Conservation (phyloP, 1,140 invertebrate genomes). For the Zelostemma sp. region DNA sequence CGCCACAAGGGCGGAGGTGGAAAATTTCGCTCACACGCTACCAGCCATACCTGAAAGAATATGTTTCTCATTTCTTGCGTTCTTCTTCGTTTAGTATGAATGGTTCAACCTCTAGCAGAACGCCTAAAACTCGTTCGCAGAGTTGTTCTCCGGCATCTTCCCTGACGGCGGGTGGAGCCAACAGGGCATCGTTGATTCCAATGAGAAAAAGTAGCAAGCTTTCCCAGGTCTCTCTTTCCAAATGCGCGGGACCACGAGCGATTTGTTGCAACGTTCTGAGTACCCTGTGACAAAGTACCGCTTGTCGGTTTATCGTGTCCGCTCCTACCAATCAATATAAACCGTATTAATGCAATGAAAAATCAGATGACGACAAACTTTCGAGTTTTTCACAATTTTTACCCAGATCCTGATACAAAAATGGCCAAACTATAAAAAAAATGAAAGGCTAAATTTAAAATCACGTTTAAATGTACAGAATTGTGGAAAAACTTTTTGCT, state of each 20-base stretch:
- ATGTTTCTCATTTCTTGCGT: too few relatives aligned
- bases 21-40: slow-evolving; percentile 91
- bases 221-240: slow-evolving; percentile 93
- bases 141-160: slow-evolving; percentile 96
- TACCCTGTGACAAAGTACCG: slow-evolving; percentile 94
- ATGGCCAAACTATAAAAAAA: slow-evolving; percentile 84
- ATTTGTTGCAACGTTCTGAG: slow-evolving; percentile 89
- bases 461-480: not conserved
- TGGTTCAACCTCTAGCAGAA: slow-evolving; percentile 89
- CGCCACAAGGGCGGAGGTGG: slow-evolving; percentile 96
- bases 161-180: slow-evolving; percentile 92
- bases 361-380: too few relatives aligned
- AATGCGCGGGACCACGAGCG: slow-evolving; percentile 82
- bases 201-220: slow-evolving; percentile 89
- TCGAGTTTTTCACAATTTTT: slow-evolving; percentile 58
- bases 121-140: slow-evolving; percentile 92
- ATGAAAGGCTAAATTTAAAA: slow-evolving; percentile 39
- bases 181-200: slow-evolving; percentile 91
- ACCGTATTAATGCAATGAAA: too few relatives aligned
- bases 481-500: slow-evolving; percentile 9
- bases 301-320: slow-evolving; percentile 93
- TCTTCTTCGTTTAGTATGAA: too few relatives aligned
- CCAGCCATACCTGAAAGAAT: slow-evolving; percentile 81
- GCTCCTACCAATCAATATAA: too few relatives aligned
- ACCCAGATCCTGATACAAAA: slow-evolving; percentile 90